phyloP scores from a whole-genome alignment of 2,797 vertebrate genomes.

The Megalops cyprinoides region DNA sequence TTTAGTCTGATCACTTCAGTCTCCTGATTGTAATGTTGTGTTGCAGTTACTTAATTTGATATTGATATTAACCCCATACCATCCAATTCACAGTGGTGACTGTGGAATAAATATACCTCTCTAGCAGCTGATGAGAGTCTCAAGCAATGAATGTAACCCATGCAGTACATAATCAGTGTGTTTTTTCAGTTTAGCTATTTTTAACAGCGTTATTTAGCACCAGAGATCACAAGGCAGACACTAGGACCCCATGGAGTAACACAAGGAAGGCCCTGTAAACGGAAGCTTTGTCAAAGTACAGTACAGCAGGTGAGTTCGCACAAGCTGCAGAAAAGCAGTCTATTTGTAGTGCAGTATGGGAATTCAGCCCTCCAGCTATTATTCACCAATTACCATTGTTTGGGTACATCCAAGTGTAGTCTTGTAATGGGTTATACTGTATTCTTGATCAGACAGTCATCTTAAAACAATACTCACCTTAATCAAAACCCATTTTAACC shows the following conservation, averaged over 20 bases:
- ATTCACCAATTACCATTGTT: no score
- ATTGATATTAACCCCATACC: background rate
- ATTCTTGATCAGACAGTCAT: no score
- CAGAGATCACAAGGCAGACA: background rate
- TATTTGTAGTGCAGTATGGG: background rate
- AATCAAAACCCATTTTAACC: no score
- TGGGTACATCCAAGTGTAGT: no score
- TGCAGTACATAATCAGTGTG: no score
- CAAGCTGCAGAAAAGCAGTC: background rate
- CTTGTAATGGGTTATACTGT: no score
- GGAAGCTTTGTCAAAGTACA: background rate
- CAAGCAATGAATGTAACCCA: background rate
- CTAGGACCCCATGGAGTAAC: background rate
- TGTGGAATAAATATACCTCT: background rate
- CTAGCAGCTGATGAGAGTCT: background rate
- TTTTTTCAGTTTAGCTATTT: background rate
- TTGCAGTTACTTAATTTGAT: constrained; percentile 6
- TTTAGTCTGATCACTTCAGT: constrained; percentile 1
- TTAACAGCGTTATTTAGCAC: background rate
- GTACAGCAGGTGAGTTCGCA: background rate
- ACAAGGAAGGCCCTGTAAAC: background rate
- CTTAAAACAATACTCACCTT: no score
- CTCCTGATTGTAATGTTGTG: background rate
- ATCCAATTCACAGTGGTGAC: background rate
- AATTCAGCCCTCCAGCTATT: no score